These are phyloP conservation scores for Sminthopsis crassicaudata DNA, from an alignment of 2,113 vertebrate species.

Conservation along the genomic window DNA sequence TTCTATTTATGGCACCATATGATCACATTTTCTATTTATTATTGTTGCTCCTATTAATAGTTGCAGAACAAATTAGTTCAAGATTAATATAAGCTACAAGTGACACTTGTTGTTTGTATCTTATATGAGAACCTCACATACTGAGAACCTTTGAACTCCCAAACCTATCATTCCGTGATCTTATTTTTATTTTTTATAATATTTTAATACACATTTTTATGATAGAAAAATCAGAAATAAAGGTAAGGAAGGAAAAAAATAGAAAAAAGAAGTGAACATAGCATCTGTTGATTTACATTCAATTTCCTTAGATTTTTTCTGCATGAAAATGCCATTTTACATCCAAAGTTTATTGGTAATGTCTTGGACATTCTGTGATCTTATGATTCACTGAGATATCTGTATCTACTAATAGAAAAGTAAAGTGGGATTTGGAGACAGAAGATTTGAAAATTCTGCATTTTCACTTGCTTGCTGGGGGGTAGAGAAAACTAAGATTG, in stretches of 20 bases:
- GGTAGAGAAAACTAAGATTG: not conserved
- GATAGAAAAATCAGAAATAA: too few species aligned
- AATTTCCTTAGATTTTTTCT: too few species aligned
- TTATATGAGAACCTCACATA: not conserved
- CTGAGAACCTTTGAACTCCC: not conserved
- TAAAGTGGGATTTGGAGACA: not conserved
- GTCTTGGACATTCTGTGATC: not conserved
- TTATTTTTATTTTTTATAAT: too few species aligned
- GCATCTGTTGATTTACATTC: too few species aligned
- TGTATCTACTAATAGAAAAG: not conserved
- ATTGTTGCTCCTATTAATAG: not conserved
- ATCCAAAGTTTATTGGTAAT: too few species aligned
- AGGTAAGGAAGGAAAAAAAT: too few species aligned
- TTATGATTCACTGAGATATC: not conserved
- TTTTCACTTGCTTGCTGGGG: not conserved
- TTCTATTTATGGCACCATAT: not conserved
- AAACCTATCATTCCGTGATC: not conserved
- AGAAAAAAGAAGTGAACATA: too few species aligned
- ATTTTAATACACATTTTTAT: too few species aligned
- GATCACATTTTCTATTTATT: not conserved
- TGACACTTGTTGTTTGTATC: not conserved
- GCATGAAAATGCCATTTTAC: too few species aligned
- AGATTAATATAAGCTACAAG: not conserved
- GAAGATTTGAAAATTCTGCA: not conserved
- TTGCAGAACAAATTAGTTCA: not conserved